These are phyloP conservation scores for Bos taurus DNA, from an alignment of 2,113 vertebrate genomes.

Conservation along the genomic window ARS-UCD2.0 NC_037352.1:40849501-40850000, in stretches of 20 bases:
- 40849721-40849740: not conserved
- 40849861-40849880: too few species aligned
- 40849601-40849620: rapidly evolving
- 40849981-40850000: not conserved
- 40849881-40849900: too few species aligned
- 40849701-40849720: constrained; percentile 64
- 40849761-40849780: not conserved
- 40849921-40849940: not conserved
- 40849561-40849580: not conserved
- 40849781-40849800: not conserved
- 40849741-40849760: not conserved
- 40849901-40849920: too few species aligned
- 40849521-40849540: not conserved
- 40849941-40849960: not conserved
- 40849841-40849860: not conserved
- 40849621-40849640: not conserved
- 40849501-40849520: rapidly evolving
- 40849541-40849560: not conserved
- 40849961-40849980: not conserved
- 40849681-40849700: constrained; percentile 33
- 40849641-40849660: rapidly evolving
- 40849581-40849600: rapidly evolving
- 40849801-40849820: not conserved
- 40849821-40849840: not conserved
- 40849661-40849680: not conserved